Evolutionary conservation across 1,140 invertebrate genomes (phyloP), one percentile per base, ranked within the genome.

Genomic region (Harlomillsia oculata): DNA sequence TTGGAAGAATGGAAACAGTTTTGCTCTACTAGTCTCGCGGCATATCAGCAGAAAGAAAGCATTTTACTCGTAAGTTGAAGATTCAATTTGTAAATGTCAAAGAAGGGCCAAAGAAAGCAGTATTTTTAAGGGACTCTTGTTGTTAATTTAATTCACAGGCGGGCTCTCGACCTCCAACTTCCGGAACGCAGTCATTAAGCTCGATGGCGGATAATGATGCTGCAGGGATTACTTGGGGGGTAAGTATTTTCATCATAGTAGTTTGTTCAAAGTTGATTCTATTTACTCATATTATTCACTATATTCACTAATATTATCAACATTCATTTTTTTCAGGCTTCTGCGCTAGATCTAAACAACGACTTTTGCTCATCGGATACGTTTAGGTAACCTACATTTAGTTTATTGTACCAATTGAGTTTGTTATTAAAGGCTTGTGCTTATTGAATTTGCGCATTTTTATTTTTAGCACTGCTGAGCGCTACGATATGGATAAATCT

Each of bases 401-500:
- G n/a, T 34, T 34, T 34, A 34, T 34, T 34, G n/a, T 9, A 9
- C 32, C n/a, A n/a, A 34, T 34, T 34, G 8, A 34, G n/a, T 34
- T 13, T 41, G 21, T 20, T 23, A 23, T 11, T 41, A 41, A 18
- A 41, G 16, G 4, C 11, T 16, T 25, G 34, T 11, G 9, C 9
- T 9, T 9, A 16, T 5, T 36, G 29, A 16, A 25, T 2, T 14
- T 25, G 14, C 25, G 21, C 18, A 16, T 29, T 5, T 29, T 39
- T 21, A n/a, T 37, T 13, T 26, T 1, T 37, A 40, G 49, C 28
- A 25, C 26, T 11, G 25, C 46, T 2, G 48, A 51, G 11, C 48
- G 46, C n/a, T 57, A 39, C 34, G 55, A 57, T 21, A 48, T 50
- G 32, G 55, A 57, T 23, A 57, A 57, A 28, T 57, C 55, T 5